Base-by-base conservation (phyloP, 2,113 vertebrate genomes). In the Machaerirhynchus nigripectus region DNA sequence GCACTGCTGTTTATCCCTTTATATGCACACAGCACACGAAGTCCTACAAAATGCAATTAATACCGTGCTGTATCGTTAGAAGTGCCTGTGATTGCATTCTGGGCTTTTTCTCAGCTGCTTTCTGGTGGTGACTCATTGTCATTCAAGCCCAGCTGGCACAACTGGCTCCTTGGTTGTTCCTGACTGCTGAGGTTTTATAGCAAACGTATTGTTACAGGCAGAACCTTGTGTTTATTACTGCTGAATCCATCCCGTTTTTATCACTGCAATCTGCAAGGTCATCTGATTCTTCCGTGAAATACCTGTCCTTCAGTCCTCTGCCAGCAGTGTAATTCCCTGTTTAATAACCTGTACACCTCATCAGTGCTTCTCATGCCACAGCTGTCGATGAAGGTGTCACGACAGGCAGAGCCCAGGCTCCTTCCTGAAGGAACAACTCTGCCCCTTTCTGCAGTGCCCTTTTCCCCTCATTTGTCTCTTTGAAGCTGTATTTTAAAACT, bases 41-140 rank as follows among this genome's bases (percentile, higher is more conserved):
- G 15, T 44, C 46, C 74, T 55, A 39, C 10, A 76, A 88, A 88
- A 69, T 53, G 39, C 55, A 71, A 27, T 76, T 60, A 90, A 88
- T 85, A 17, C 31, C 3, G 2, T 65, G 42, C 75, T 95, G 63
- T 33, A 49, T 79, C 2, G 7, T 87, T 73, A 59, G 83, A 90
- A 90, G 40, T 59, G 40, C 26, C 75, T 95, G 61, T 69, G 75
- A 80, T 83, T 53, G 28, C 71, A 83, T 64, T 44, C 88, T 83
- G 71, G 55, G 71, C 24, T 50, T 90, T 84, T 84, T 77, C 84
- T 90, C 71, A 70, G 85, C 88, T 90, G 76, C 55, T 55, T 53
- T 93, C 53, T 94, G 53, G 46, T 56, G 64, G 83, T 94, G 95
- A 95, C 79, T 97, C 90, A 93, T 49, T 33, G 28, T 28, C 44